Conservation (phyloP, 2,797 vertebrate species). For the Pitangus sulphuratus region DNA sequence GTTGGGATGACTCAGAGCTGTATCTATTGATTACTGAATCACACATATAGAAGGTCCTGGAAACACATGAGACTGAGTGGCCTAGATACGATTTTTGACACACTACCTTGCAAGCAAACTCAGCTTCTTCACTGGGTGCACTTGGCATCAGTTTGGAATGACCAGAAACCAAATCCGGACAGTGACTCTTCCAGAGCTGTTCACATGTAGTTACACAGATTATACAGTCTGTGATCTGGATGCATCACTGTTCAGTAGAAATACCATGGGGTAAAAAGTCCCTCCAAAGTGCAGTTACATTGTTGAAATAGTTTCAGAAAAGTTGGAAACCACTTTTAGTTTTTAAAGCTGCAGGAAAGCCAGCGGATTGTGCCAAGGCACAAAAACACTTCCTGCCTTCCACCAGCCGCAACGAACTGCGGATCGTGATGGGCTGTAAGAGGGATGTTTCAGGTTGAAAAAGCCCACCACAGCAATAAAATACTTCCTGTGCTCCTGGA, state of each 20-base stretch:
- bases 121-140: not conserved
- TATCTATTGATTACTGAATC: not conserved
- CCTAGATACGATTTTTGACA: not conserved
- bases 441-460: not conserved
- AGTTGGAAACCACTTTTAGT: not conserved
- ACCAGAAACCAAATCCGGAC: not conserved
- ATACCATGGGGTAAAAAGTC: accelerated
- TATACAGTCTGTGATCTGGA: not conserved
- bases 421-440: not conserved
- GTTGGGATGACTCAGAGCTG: not conserved
- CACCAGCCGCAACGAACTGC: too few relatives aligned
- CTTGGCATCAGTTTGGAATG: not conserved
- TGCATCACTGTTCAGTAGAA: not conserved
- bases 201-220: accelerated
- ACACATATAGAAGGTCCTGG: not conserved
- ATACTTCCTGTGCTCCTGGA: not conserved
- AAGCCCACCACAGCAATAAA: not conserved
- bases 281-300: accelerated
- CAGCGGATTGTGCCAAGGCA: not conserved
- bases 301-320: not conserved
- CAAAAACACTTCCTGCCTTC: not conserved
- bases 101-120: not conserved
- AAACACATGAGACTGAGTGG: accelerated
- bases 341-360: not conserved
- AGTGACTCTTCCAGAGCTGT: not conserved